Percentiles rank a stretch among this genome's conserved stretches.
Conservation (phyloP, 2,797 vertebrate genomes). For the Ispidina picta region DNA sequence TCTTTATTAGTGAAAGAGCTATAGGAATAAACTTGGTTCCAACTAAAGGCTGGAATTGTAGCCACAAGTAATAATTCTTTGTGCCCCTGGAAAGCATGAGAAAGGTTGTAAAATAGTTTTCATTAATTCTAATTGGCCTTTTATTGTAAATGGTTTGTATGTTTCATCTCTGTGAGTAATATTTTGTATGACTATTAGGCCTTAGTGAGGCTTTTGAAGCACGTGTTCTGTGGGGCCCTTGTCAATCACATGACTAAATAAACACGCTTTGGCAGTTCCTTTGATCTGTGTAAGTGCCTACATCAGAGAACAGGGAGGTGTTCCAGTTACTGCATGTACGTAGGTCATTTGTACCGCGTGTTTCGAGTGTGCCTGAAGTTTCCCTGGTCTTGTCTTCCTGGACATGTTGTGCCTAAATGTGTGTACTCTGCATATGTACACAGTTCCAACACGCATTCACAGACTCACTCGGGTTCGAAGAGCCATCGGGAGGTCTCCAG, state of each 20-base stretch:
- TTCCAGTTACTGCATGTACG: accelerated
- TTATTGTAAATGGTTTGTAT: neutral
- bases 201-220: neutral
- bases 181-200: neutral
- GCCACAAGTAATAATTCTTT: neutral
- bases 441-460: neutral
- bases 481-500: neutral
- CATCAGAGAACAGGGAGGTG: neutral
- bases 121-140: neutral
- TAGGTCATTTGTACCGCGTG: neutral
- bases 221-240: neutral
- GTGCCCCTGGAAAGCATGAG: neutral
- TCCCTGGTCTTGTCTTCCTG: neutral
- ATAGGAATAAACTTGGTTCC: neutral
- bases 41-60: neutral
- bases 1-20: neutral
- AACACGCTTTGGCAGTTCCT: neutral
- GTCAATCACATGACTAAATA: neutral
- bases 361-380: neutral
- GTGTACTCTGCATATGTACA: neutral
- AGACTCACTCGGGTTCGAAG: neutral
- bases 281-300: neutral
- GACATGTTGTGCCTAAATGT: neutral
- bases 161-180: neutral
- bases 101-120: neutral